Base-by-base conservation (phyloP, 2,113 vertebrate genomes). In the Motacilla alba region DNA sequence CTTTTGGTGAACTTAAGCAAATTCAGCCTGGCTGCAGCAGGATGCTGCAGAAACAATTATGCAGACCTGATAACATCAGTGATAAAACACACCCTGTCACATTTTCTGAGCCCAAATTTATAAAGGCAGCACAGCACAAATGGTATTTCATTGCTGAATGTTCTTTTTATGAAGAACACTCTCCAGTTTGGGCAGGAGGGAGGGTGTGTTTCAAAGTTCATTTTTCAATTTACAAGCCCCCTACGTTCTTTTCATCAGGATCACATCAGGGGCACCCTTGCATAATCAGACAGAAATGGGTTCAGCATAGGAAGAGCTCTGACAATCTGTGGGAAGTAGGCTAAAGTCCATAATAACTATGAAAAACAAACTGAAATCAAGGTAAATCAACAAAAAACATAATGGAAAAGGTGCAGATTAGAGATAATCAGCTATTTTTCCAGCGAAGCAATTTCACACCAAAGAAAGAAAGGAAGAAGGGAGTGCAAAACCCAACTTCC, bases 211-310 rank as follows among this genome's bases (percentile, higher is more conserved):
- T 95, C 78, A 69, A 96, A 94, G 92, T 89, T 93, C 35, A 33
- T 94, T 91, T 97, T 95, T 90, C 83, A 96, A 79, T 97, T 96
- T 96, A 62, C 92, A 94, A 93, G 91, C 94, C 93, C 80, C 97
- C 97, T 95, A 95, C 66, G 31, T 95, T 64, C 73, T 97, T 97
- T 98, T 97, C 97, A 97, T 98, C 97, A 97, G 90, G 58, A 96
- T 97, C 97, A 82, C 98, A 97, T 94, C 95, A 97, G 96, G 97
- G 55, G 39, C 64, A 96, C 49, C 66, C 70, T 90, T 3, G 1
- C 85, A 95, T 97, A 97, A 98, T 97, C 96, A 98, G 64, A 91
- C 53, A 95, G 95, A 95, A 97, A 96, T 46, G 60, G 85, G 88
- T 95, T 97, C 87, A 78, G 96, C 77, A 80, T 41, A 93, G 46